phyloP scores from a whole-genome alignment of 2,888 invertebrate species.

The Callosobruchus maculatus region DNA sequence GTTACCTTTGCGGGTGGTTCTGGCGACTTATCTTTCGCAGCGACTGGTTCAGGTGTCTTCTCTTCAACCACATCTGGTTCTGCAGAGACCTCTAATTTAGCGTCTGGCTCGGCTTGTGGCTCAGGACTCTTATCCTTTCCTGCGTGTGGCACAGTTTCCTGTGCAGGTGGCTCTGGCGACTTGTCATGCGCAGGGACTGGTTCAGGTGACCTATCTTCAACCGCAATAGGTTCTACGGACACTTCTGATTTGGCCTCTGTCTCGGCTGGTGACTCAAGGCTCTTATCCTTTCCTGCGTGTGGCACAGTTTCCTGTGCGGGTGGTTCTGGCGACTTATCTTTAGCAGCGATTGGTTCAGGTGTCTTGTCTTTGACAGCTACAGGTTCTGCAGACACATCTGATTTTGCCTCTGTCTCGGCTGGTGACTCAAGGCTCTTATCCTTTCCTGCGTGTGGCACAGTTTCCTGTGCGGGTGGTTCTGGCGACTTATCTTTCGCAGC shows the following conservation, averaged over 20 bases:
- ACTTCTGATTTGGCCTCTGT: no score
- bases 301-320: no score
- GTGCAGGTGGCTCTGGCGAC: neutral
- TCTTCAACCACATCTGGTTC: neutral
- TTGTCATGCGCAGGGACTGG: neutral
- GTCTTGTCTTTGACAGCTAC: neutral
- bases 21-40: neutral
- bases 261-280: no score
- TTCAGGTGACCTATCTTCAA: neutral
- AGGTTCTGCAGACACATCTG: no score
- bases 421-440: no score
- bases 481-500: neutral
- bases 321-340: conserved; percentile 5
- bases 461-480: neutral
- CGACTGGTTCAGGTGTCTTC: neutral
- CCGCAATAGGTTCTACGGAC: no score
- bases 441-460: no score
- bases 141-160: no score
- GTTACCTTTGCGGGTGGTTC: no score
- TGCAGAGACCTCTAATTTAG: neutral
- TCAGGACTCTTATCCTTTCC: neutral
- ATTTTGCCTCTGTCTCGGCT: no score
- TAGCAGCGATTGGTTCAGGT: neutral
- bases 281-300: no score
- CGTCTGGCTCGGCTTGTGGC: conserved; percentile 1